Evolutionary conservation across 2,888 invertebrate genomes (phyloP).

Genomic region (Lasioglossum vierecki): DNA sequence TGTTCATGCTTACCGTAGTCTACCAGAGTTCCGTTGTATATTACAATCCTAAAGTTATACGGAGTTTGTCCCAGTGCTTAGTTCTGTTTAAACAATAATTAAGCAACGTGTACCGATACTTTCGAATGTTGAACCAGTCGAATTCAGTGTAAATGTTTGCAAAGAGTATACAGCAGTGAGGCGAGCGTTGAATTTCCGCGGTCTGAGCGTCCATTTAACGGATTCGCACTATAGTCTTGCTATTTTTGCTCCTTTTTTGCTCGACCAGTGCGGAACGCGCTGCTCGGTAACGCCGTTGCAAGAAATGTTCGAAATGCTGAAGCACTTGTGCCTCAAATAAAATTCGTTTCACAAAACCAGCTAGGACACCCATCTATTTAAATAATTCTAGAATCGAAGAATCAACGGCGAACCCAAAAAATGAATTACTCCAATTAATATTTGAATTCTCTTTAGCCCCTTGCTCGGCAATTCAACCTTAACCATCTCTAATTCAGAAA

Average conservation of each 20-base stretch:
- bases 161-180: conserved; percentile 16
- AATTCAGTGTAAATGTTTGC: conserved; percentile 6
- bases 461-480: no score
- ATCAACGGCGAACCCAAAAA: not conserved
- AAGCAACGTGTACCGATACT: not conserved
- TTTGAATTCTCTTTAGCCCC: no score
- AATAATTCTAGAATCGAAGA: not conserved
- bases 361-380: not conserved
- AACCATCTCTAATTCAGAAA: no score
- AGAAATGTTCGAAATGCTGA: not conserved
- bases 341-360: not conserved
- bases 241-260: conserved; percentile 44
- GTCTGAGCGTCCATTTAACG: conserved; percentile 60
- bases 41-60: no score
- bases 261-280: not conserved
- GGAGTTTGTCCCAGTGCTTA: not conserved
- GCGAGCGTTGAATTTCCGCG: conserved; percentile 8
- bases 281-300: not conserved
- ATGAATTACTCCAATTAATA: not conserved
- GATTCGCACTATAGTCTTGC: conserved; percentile 45
- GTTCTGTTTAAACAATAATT: conserved; percentile 3
- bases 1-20: no score
- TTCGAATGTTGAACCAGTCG: not conserved
- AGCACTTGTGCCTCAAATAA: not conserved
- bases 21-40: no score